A percentile compares a stretch with the other conserved stretches of the same genome.
phyloP scores from a whole-genome alignment of 2,797 vertebrate genomes.

The Danio kyathit region DNA sequence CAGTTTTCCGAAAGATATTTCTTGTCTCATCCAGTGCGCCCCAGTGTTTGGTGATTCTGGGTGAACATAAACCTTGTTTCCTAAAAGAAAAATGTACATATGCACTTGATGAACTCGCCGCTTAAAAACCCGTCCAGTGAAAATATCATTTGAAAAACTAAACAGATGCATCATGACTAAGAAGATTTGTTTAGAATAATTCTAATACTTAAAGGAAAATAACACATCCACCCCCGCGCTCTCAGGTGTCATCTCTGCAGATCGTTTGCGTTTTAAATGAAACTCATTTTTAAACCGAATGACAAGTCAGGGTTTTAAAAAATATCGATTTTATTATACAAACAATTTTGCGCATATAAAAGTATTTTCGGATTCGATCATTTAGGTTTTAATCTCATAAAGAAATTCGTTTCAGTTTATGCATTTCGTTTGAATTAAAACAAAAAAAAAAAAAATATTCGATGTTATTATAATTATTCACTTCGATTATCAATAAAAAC shows the following conservation, averaged over 20 bases:
- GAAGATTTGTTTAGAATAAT: conserved; percentile 28
- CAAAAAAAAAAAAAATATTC: no score
- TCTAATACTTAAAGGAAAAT: background rate
- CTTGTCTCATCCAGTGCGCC: conserved; percentile 98
- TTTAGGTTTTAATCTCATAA: background rate
- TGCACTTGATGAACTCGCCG: no score
- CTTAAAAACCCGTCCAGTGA: background rate
- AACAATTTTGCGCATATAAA: background rate
- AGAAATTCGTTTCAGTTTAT: background rate
- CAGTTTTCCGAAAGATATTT: conserved; percentile 97
- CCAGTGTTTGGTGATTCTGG: conserved; percentile 97
- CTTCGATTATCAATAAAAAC: background rate
- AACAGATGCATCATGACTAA: conserved; percentile 7
- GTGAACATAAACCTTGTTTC: conserved; percentile 97
- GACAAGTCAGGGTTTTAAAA: background rate
- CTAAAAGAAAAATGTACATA: conserved; percentile 67
- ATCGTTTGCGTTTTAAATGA: background rate
- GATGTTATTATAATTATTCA: background rate
- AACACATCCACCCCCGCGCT: conserved; percentile 27
- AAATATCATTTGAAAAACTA: background rate
- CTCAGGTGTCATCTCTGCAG: background rate
- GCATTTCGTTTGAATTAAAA: background rate
- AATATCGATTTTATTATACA: background rate
- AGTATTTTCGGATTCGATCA: background rate
- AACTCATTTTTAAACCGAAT: conserved; percentile 36